These are phyloP conservation scores for Fragum whitleyi DNA, from an alignment of 2,888 invertebrate genomes.

Conservation along the genomic window DNA sequence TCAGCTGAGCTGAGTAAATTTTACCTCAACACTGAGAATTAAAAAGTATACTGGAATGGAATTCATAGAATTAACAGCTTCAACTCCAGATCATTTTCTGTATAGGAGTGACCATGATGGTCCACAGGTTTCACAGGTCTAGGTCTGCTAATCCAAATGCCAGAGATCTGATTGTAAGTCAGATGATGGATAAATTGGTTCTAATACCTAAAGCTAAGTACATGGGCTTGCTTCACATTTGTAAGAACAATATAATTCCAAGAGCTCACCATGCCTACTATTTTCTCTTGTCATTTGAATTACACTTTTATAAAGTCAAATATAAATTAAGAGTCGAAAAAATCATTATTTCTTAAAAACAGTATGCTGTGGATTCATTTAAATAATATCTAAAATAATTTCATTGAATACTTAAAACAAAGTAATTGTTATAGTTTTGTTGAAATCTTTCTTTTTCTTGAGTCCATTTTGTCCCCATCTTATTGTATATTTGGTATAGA, in stretches of 20 bases:
- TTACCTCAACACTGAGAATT: slow-evolving; percentile 24
- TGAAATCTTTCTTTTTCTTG: no score
- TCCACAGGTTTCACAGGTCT: not conserved
- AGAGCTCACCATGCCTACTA: slow-evolving; percentile 37
- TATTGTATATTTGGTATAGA: no score
- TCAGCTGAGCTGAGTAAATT: not conserved
- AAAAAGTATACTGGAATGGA: slow-evolving; percentile 36
- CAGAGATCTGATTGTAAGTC: not conserved
- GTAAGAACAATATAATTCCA: slow-evolving; percentile 37
- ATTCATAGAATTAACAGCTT: slow-evolving; percentile 5
- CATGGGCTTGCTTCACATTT: slow-evolving; percentile 29
- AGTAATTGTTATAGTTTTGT: no score
- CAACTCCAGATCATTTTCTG: slow-evolving; percentile 30
- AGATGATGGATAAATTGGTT: not conserved
- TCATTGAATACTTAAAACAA: no score
- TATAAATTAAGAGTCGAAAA: no score
- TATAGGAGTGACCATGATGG: slow-evolving; percentile 37
- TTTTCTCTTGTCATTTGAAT: slow-evolving; percentile 24
- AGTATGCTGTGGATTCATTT: no score
- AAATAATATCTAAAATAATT: no score
- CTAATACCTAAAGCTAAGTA: slow-evolving; percentile 27
- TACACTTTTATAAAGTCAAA: no score
- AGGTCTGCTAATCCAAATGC: not conserved
- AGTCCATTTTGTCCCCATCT: no score
- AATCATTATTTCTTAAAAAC: no score